phyloP scores from a whole-genome alignment of 2,113 vertebrate genomes.

The Notarius quadriscutis region DNA sequence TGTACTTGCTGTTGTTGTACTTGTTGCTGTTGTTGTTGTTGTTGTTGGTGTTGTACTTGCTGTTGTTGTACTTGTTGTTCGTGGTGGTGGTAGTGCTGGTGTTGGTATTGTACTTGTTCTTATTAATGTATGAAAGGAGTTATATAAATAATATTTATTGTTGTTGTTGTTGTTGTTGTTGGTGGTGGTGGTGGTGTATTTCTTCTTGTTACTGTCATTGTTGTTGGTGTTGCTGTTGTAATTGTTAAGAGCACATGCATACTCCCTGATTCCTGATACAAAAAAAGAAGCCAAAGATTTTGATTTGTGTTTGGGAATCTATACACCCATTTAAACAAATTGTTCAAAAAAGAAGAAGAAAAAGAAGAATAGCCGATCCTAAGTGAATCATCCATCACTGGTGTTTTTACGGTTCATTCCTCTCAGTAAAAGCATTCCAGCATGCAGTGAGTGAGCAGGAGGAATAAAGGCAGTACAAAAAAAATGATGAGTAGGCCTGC shows the following conservation, averaged over 20 bases:
- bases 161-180: not conserved
- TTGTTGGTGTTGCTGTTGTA: not conserved
- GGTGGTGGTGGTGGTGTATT: too few species aligned
- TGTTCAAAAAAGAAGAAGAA: not conserved
- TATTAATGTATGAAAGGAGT: not conserved
- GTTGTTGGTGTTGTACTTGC: too few species aligned
- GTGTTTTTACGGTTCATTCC: conserved; percentile 13
- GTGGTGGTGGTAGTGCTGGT: too few species aligned
- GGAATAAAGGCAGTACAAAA: not conserved
- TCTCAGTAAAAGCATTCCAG: conserved; percentile 31
- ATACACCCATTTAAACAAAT: not conserved
- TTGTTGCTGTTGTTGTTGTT: too few species aligned
- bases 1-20: too few species aligned
- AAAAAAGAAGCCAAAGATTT: not conserved
- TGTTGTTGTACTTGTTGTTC: too few species aligned
- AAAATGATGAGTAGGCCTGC: not conserved
- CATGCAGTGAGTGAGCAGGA: conserved; percentile 11
- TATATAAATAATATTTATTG: not conserved
- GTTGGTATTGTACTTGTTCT: too few species aligned
- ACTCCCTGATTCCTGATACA: not conserved
- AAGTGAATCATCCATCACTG: not conserved
- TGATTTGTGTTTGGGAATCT: not conserved
- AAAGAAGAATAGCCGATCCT: too few species aligned
- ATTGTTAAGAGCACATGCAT: not conserved
- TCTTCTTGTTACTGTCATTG: not conserved